Evolutionary conservation across 2,888 invertebrate species (phyloP).

Genomic region (Zonitis immaculata): DNA sequence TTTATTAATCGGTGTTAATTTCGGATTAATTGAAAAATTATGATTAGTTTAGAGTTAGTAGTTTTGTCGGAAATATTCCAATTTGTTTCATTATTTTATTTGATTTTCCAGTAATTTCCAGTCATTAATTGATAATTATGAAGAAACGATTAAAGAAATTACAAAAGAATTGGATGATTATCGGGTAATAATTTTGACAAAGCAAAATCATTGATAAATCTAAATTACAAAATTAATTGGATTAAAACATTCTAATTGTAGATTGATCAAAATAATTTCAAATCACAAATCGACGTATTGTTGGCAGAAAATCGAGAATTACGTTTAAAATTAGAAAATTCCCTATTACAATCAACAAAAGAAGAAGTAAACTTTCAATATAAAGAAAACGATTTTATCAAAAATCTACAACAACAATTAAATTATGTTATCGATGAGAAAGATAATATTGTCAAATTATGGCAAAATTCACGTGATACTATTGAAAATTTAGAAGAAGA

Average conservation of each 20-base stretch:
- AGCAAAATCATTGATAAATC: not conserved
- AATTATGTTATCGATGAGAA: conserved; percentile 53
- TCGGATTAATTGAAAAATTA: not conserved
- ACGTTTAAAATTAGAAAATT: conserved; percentile 18
- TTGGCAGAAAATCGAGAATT: conserved; percentile 32
- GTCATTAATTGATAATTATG: conserved; percentile 28
- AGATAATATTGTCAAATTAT: conserved; percentile 59
- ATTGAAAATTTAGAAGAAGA: conserved; percentile 65
- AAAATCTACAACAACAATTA: conserved; percentile 35
- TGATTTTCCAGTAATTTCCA: conserved; percentile 25
- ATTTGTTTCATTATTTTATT: not conserved
- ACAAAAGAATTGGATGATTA: conserved; percentile 28
- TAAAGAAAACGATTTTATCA: conserved; percentile 25
- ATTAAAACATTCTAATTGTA: too few species aligned
- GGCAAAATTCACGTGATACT: conserved; percentile 63
- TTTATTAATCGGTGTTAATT: not conserved
- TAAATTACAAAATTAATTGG: not conserved
- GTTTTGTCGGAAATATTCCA: not conserved
- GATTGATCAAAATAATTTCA: conserved; percentile 30
- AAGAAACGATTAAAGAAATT: conserved; percentile 28
- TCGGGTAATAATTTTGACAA: conserved; percentile 27
- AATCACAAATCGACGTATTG: conserved; percentile 22
- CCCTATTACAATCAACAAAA: conserved; percentile 4
- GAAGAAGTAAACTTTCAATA: conserved; percentile 5
- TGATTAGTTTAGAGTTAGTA: not conserved